These are phyloP conservation scores for Monoplex corrugatus DNA, from an alignment of 2,888 invertebrate genomes.

Conservation along the genomic window DNA sequence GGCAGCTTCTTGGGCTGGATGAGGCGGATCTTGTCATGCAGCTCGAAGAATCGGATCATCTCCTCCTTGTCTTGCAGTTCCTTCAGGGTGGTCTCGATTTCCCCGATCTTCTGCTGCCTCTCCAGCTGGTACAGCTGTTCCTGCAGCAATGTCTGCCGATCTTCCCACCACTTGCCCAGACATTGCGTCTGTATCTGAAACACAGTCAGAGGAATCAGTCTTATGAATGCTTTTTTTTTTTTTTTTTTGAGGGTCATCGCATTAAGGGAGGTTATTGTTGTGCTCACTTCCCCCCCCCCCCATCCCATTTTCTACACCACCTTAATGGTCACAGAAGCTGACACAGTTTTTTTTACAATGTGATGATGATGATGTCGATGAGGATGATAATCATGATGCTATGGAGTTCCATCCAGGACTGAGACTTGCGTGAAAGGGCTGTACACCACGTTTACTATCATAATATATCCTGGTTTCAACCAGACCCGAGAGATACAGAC, in stretches of 20 bases:
- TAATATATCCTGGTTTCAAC: too few species aligned
- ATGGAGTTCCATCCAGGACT: too few species aligned
- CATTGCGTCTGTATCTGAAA: constrained; percentile 27
- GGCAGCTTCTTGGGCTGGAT: constrained; percentile 57
- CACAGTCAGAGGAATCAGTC: neutral
- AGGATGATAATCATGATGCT: too few species aligned
- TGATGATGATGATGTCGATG: too few species aligned
- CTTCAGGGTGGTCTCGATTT: constrained; percentile 66
- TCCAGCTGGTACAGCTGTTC: constrained; percentile 61
- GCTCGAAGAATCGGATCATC: constrained; percentile 72
- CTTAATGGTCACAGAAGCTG: too few species aligned
- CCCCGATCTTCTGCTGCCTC: constrained; percentile 59
- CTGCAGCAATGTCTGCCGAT: constrained; percentile 58
- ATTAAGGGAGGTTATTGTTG: too few species aligned
- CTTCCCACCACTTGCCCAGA: constrained; percentile 59
- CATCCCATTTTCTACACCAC: too few species aligned
- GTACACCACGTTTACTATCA: too few species aligned
- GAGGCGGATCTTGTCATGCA: constrained; percentile 64
- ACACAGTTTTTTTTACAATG: too few species aligned
- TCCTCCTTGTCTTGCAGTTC: constrained; percentile 75
- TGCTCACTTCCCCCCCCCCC: too few species aligned
- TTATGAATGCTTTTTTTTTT: neutral
- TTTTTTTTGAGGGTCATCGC: neutral
- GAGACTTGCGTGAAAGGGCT: too few species aligned
- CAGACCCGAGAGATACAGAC: too few species aligned